Evolutionary conservation across 2,113 vertebrate species (phyloP), one percentile per base, ranked within the genome.

Genomic region (Mirounga angustirostris): DNA sequence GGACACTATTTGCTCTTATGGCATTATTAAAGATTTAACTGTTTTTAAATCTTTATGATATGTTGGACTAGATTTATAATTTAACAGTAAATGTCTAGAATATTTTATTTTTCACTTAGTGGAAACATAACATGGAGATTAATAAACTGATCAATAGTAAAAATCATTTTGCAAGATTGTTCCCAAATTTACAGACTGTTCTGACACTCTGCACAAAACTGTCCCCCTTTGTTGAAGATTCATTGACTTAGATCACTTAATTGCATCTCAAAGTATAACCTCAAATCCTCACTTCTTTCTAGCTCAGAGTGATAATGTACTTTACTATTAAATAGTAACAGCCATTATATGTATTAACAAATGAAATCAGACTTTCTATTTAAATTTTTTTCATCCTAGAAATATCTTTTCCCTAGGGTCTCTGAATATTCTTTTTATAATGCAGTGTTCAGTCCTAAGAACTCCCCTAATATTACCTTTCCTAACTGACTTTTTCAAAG

Each of bases 391-490:
- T 89, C 21, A 4, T 91, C 28, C 36, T 93, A 33, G 85, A 89
- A 78, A 79, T 74, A 13, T 74, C 52, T 85, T 71, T 58, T 78
- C 78, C 89, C 19, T 82, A 59, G 84, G 81, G 54, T 74, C 33
- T 85, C 59, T 82, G n/a, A 89, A 46, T 92, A 43, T 36, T 83
- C 69, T 56, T 81, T 61, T 79, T 59, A 46, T 69, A 95, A 76
- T 81, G 5, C 21, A 46, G 33, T 63, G 1, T 67, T 76, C n/a
- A 52, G 1, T 94, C 46, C 65, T 81, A 76, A 90, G 76, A 95
- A 85, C 69, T 61, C 56, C 15, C 24, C 43, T 59, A 65, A 88
- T 94, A 90, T 26, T 87, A n/a, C 26, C 52, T 96, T 96, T 83
- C 43, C 67, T 43, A 52, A 54, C 26, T 61, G 59, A 78, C 78